Evolutionary conservation across 2,113 vertebrate genomes (phyloP), one percentile per base, ranked within the genome.

Genomic region (Amblyornis subalaris): DNA sequence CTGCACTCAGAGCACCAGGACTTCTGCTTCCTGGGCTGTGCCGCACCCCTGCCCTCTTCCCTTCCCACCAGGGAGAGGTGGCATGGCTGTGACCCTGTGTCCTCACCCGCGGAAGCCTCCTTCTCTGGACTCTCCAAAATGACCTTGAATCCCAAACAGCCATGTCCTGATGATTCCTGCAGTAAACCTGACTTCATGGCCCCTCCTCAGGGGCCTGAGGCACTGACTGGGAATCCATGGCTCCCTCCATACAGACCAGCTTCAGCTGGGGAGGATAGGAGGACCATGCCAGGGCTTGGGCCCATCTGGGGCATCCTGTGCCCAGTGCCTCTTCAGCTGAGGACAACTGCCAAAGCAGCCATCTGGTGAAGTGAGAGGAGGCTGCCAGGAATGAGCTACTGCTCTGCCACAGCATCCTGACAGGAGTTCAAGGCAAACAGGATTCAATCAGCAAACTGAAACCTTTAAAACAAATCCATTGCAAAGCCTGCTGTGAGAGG

Each of bases 21-120:
- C n/a, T 77, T 70, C 26, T 70, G 83, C 66, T 90, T 45, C 35
- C n/a, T 47, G 69, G 58, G 26, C 55, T 85, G 33, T 58, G 44
- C 45, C 44, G 50, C 22, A 50, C 20, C 42, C 13, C 36, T 44
- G 23, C 17, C 14, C 29, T 36, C n/a, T 72, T 71, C n/a, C 35
- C 64, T 84, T 85, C 31, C 24, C 48, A 10, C 7, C 47, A 13
- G 51, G 42, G 35, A 82, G 21, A 0, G 0, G 42, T 42, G 61
- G 35, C 76, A 51, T 8, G 54, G 45, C 50, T 77, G 64, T 24
- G 17, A 72, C 31, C 23, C 1, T 0, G 7, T 16, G 10, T 50
- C 29, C 35, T 81, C 2, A 0, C 55, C 42, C 38, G 33, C 0
- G 0, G 20, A 15, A 69, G 23, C 45, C 20, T 26, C 33, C 22